Percentiles rank a stretch among this genome's conserved stretches.
Evolutionary conservation across 2,888 invertebrate species (phyloP).

Genomic region (Lasioglossum lativentre): DNA sequence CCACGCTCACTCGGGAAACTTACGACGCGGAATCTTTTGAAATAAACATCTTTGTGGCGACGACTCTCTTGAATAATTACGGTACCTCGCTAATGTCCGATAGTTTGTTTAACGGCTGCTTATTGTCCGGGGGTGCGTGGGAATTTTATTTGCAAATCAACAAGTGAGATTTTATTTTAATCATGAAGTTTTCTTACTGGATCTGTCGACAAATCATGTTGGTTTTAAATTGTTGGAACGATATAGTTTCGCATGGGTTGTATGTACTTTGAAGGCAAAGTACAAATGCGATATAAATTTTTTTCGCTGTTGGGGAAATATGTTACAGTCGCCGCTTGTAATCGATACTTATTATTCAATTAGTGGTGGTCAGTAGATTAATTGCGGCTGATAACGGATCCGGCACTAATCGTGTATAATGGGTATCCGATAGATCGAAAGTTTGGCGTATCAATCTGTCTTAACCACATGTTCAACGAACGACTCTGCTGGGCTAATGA

Average conservation of each 20-base stretch:
- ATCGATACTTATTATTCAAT: conserved; percentile 51
- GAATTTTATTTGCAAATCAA: background rate
- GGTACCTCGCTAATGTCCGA: background rate
- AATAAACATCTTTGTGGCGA: background rate
- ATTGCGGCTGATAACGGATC: conserved; percentile 50
- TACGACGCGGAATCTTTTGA: background rate
- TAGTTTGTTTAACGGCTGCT: background rate
- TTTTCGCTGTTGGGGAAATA: background rate
- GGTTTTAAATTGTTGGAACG: background rate
- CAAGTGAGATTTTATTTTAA: background rate
- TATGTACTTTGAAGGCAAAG: background rate
- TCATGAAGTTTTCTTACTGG: background rate
- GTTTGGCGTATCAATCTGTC: conserved; percentile 65
- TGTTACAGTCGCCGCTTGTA: background rate
- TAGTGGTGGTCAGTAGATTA: conserved; percentile 54
- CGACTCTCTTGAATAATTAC: background rate
- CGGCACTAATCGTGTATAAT: conserved; percentile 61
- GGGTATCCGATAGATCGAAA: conserved; percentile 65
- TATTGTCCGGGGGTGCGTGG: background rate
- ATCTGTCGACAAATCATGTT: background rate
- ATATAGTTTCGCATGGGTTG: background rate
- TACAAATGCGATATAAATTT: background rate
- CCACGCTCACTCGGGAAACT: no score
- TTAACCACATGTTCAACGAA: conserved; percentile 58
- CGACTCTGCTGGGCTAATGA: conserved; percentile 52